Conservation (phyloP, 2,888 invertebrate species). For the Eucriotettix oculatus region DNA sequence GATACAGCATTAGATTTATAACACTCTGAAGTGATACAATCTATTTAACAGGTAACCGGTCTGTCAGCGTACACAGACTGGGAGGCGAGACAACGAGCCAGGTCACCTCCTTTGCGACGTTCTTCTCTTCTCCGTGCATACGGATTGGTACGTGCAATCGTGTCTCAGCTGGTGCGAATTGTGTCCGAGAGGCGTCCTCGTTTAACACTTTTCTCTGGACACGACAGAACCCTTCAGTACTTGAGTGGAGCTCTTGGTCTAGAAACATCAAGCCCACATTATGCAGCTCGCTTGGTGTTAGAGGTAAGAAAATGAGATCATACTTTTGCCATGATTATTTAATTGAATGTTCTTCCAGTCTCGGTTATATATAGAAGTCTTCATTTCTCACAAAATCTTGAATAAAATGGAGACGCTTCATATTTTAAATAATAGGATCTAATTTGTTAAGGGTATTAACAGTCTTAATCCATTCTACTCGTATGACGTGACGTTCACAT, state of each 20-base stretch:
- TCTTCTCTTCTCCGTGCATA: constrained; percentile 61
- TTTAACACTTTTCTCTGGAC: constrained; percentile 73
- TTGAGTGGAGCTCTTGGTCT: constrained; percentile 66
- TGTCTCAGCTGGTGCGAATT: constrained; percentile 63
- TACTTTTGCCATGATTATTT: no score
- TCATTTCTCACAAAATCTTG: no score
- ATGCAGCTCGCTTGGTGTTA: constrained; percentile 72
- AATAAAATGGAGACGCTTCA: no score
- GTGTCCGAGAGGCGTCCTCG: constrained; percentile 58
- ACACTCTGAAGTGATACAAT: no score
- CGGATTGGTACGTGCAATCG: constrained; percentile 67
- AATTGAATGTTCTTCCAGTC: no score
- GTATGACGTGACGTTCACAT: no score
- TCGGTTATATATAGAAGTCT: no score
- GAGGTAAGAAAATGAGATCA: constrained; percentile 34
- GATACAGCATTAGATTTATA: no score
- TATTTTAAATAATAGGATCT: no score
- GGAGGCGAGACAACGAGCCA: constrained; percentile 47
- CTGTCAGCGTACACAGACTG: constrained; percentile 70
- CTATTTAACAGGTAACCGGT: constrained; percentile 39
- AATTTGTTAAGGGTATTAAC: no score
- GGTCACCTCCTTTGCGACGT: constrained; percentile 42
- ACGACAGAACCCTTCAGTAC: constrained; percentile 79
- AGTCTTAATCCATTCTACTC: no score
- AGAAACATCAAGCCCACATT: constrained; percentile 47